Evolutionary conservation across 2,888 invertebrate species (phyloP).

Genomic region (Netelia virgata): DNA sequence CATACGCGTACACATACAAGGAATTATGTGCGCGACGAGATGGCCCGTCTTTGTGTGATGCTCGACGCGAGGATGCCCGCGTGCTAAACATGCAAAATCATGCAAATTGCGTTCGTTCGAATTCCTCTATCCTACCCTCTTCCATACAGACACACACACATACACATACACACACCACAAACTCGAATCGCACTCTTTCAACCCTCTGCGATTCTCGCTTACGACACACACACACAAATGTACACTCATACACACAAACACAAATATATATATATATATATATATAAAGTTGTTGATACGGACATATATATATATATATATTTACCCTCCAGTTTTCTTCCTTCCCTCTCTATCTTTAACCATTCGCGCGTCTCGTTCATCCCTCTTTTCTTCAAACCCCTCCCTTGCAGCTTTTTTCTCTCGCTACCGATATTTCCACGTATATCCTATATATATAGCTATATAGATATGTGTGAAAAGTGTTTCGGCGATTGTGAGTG

Average conservation of each 20-base stretch:
- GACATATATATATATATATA: not conserved
- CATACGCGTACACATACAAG: conserved; percentile 20
- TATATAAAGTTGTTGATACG: not conserved
- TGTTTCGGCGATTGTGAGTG: conserved; percentile 71
- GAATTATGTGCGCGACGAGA: conserved; percentile 1
- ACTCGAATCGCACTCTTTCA: conserved; percentile 38
- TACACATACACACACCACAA: not conserved
- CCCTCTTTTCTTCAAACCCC: conserved; percentile 7
- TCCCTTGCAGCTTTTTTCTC: not conserved
- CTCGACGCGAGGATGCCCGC: conserved; percentile 64
- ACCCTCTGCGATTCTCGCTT: conserved; percentile 16
- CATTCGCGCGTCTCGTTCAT: conserved; percentile 44
- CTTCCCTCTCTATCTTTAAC: conserved; percentile 59
- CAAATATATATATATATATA: too few relatives aligned
- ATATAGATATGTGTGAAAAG: conserved; percentile 67
- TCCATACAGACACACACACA: conserved; percentile 20
- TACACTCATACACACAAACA: too few relatives aligned
- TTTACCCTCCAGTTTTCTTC: conserved; percentile 70
- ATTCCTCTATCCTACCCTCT: conserved; percentile 74
- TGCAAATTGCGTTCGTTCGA: conserved; percentile 84
- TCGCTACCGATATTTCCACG: too few relatives aligned
- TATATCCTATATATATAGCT: conserved; percentile 10
- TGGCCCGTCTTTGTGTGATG: conserved; percentile 21
- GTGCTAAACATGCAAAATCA: conserved; percentile 84
- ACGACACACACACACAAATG: too few relatives aligned